phyloP scores from a whole-genome alignment of 2,888 invertebrate genomes.

The Capitulum mitella region DNA sequence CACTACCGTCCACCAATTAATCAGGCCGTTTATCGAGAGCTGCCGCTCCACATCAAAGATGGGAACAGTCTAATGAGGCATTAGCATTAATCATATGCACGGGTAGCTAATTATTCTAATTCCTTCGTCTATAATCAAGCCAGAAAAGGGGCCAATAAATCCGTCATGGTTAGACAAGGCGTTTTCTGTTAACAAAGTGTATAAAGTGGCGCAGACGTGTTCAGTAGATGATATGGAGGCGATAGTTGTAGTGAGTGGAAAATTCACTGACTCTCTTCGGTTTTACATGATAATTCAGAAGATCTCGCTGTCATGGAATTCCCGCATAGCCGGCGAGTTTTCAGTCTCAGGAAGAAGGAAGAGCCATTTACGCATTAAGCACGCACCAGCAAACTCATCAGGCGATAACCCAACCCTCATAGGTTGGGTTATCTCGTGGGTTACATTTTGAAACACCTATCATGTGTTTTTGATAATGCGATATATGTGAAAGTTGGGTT shows the following conservation, averaged over 20 bases:
- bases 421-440: too few species aligned
- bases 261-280: neutral
- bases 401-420: too few species aligned
- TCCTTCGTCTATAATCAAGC: constrained; percentile 1
- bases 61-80: neutral
- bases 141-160: constrained; percentile 7
- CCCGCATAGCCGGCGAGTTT: neutral
- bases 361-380: neutral
- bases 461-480: too few species aligned
- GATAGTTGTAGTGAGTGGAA: neutral
- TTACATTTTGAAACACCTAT: too few species aligned
- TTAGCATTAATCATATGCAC: constrained; percentile 22
- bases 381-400: neutral
- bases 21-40: neutral
- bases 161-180: neutral
- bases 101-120: constrained; percentile 14
- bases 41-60: constrained; percentile 1
- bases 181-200: neutral
- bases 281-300: too few species aligned
- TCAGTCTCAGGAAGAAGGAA: neutral
- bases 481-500: too few species aligned
- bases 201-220: neutral
- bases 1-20: neutral
- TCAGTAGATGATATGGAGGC: neutral
- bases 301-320: neutral